Conservation (phyloP, 35 echinoderm and acorn worm species). For the Lytechinus variegatus region DNA sequence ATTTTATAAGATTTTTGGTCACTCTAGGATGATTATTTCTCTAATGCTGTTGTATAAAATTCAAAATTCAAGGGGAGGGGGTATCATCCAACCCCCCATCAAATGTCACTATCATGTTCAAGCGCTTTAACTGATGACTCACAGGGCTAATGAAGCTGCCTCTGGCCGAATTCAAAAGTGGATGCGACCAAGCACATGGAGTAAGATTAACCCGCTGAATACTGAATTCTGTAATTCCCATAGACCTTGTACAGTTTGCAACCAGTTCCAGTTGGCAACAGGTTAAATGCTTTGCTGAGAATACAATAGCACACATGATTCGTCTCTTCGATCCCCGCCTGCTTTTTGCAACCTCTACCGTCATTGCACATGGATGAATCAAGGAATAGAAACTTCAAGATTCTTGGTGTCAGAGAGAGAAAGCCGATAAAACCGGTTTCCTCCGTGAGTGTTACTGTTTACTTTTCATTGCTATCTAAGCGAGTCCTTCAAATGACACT, state of each 20-base stretch:
- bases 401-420: background rate
- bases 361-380: background rate
- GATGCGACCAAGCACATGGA: background rate
- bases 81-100: too few species aligned
- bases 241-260: too few species aligned
- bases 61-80: too few species aligned
- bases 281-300: background rate
- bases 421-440: background rate
- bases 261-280: background rate
- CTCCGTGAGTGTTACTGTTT: background rate
- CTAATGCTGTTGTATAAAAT: too few species aligned
- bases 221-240: too few species aligned
- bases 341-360: background rate
- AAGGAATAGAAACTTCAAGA: background rate
- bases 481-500: conserved; percentile 20
- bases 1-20: too few species aligned
- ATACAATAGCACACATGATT: background rate
- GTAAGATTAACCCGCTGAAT: background rate
- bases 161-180: too few species aligned
- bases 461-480: background rate
- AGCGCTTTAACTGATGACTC: too few species aligned
- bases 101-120: too few species aligned
- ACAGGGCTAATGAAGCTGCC: too few species aligned
- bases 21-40: too few species aligned
- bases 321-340: background rate